Conservation (phyloP, 2,888 invertebrate genomes). For the Mystacides longicornis region DNA sequence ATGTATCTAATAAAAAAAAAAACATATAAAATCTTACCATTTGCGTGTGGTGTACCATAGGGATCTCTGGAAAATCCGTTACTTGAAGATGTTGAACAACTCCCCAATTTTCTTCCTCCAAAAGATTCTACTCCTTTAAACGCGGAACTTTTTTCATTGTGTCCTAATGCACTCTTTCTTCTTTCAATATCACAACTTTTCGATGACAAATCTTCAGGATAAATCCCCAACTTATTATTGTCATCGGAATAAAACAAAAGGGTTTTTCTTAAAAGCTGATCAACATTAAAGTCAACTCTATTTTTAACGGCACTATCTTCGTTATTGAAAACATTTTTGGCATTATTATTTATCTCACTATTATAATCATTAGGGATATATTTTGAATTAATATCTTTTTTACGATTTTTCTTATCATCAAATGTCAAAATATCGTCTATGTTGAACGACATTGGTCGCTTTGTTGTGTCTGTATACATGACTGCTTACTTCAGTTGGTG, state of each 20-base stretch:
- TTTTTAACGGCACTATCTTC: neutral
- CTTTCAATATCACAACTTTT: neutral
- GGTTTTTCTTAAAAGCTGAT: neutral
- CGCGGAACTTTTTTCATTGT: slow-evolving; percentile 13
- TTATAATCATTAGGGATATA: too few species aligned
- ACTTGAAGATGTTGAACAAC: neutral
- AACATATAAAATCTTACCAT: slow-evolving; percentile 10
- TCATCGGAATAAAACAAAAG: neutral
- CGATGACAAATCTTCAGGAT: neutral
- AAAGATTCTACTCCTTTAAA: slow-evolving; percentile 8
- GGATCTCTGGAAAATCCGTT: slow-evolving; percentile 5
- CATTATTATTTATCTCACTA: too few species aligned
- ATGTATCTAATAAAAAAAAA: slow-evolving; percentile 3
- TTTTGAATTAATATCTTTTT: too few species aligned
- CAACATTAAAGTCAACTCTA: too few species aligned
- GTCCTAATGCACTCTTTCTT: neutral
- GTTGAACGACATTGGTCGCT: too few species aligned
- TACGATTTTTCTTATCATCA: too few species aligned
- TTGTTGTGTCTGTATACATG: too few species aligned
- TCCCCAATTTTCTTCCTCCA: neutral
- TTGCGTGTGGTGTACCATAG: slow-evolving; percentile 14
- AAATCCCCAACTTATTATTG: too few species aligned
- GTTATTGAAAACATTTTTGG: too few species aligned
- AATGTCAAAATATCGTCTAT: too few species aligned
- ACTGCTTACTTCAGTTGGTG: too few species aligned